These are phyloP conservation scores for Rhynchomys soricoides DNA, from an alignment of 2,113 vertebrate species.

Conservation along the genomic window DNA sequence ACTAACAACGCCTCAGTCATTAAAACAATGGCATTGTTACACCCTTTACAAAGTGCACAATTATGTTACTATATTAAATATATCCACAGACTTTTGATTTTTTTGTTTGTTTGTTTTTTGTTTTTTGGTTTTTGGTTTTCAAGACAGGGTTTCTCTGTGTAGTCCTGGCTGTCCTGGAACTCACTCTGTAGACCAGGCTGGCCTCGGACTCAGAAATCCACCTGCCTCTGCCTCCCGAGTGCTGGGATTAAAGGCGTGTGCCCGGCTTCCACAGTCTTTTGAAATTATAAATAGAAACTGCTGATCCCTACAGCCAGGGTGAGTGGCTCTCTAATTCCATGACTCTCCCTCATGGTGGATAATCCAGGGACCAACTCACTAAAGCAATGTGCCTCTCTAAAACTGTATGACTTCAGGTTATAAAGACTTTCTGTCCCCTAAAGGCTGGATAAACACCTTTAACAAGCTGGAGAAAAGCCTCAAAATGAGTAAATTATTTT, in stretches of 20 bases:
- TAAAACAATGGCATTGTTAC: background rate
- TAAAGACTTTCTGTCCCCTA: background rate
- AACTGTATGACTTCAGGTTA: background rate
- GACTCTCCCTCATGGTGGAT: background rate
- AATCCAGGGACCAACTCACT: background rate
- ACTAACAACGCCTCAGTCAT: slow-evolving; percentile 3
- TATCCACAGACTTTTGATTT: background rate
- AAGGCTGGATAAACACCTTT: background rate
- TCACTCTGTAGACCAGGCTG: too few relatives aligned
- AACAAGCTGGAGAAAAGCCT: slow-evolving; percentile 29
- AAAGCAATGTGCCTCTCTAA: background rate
- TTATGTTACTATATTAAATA: slow-evolving; percentile 15
- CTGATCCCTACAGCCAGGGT: background rate
- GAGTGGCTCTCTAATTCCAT: background rate
- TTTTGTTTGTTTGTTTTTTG: too few relatives aligned
- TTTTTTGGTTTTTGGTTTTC: too few relatives aligned
- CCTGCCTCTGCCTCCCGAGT: too few relatives aligned
- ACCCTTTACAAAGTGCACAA: slow-evolving; percentile 30
- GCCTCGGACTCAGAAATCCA: too few relatives aligned
- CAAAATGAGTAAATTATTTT: slow-evolving; percentile 6
- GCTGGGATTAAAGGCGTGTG: too few relatives aligned
- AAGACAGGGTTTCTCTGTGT: too few relatives aligned
- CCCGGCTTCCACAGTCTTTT: background rate
- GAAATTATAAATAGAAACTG: background rate
- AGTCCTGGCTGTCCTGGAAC: too few relatives aligned